phyloP scores from a whole-genome alignment of 2,888 invertebrate species.

The Magallana nippona region DNA sequence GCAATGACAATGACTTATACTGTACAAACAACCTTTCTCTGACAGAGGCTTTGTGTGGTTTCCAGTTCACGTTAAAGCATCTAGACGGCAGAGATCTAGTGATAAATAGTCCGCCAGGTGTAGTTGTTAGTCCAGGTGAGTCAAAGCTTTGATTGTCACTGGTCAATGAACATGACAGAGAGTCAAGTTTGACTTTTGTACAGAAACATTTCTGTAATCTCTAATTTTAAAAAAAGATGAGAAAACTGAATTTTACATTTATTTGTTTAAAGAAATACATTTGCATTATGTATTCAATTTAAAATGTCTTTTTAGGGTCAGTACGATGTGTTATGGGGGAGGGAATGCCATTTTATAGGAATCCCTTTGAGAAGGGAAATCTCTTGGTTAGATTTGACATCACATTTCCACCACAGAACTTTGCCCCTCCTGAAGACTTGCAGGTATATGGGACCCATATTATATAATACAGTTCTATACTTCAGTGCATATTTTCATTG shows the following conservation, averaged over 20 bases:
- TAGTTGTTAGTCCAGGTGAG: constrained; percentile 90
- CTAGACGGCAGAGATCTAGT: constrained; percentile 92
- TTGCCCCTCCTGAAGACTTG: constrained; percentile 85
- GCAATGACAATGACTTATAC: constrained; percentile 85
- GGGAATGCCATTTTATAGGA: constrained; percentile 93
- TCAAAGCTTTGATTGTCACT: neutral
- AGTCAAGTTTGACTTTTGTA: too few relatives aligned
- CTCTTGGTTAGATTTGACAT: constrained; percentile 92
- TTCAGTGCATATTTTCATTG: too few relatives aligned
- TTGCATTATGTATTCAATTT: neutral
- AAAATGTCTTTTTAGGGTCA: constrained; percentile 77
- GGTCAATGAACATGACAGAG: neutral
- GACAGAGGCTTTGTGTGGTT: constrained; percentile 95
- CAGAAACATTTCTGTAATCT: too few relatives aligned
- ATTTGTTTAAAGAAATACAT: neutral
- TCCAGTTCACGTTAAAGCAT: constrained; percentile 90
- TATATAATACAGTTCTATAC: neutral
- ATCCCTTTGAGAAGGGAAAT: constrained; percentile 92
- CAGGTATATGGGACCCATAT: constrained; percentile 78
- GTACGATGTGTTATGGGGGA: constrained; percentile 89
- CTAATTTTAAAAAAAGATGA: neutral
- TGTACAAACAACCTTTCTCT: constrained; percentile 89
- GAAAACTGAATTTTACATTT: neutral
- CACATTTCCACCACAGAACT: constrained; percentile 87
- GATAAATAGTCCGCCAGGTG: constrained; percentile 88